Evolutionary conservation across 2,888 invertebrate genomes (phyloP).

Genomic region (Raillietiella orientalis): DNA sequence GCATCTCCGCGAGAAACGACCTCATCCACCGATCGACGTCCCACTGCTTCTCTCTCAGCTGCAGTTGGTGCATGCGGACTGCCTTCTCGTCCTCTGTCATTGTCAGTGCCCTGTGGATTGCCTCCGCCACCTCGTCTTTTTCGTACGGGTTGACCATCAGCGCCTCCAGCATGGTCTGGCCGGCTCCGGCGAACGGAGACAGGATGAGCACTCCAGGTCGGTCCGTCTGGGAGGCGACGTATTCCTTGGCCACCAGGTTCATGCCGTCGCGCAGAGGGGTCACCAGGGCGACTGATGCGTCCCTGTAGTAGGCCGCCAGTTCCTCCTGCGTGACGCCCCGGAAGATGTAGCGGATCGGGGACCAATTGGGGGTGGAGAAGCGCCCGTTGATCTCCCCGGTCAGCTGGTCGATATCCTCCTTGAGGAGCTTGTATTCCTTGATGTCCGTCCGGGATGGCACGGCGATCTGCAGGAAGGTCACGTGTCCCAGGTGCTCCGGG

Average conservation of each 20-base stretch:
- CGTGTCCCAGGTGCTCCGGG: conserved; percentile 1
- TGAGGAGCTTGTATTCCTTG: conserved; percentile 6
- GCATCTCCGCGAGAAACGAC: background rate
- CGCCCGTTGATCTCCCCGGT: conserved; percentile 6
- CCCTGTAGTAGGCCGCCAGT: conserved; percentile 14
- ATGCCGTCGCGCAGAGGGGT: conserved; percentile 16
- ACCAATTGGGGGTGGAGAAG: conserved; percentile 6
- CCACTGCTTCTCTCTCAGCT: conserved; percentile 12
- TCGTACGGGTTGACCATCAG: conserved; percentile 15
- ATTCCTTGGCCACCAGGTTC: conserved; percentile 17
- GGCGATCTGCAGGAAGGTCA: conserved; percentile 4
- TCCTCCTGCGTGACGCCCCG: conserved; percentile 10
- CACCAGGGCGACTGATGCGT: conserved; percentile 14
- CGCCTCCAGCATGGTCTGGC: conserved; percentile 14
- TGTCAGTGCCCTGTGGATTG: conserved; percentile 13
- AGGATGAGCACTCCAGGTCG: conserved; percentile 14
- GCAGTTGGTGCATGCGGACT: conserved; percentile 14
- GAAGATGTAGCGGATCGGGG: conserved; percentile 6
- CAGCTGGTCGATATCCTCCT: conserved; percentile 6
- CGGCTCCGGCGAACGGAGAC: conserved; percentile 15
- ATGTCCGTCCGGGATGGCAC: conserved; percentile 6
- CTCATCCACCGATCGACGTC: conserved; percentile 15
- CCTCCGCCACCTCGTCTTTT: conserved; percentile 13
- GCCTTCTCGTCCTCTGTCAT: conserved; percentile 15
- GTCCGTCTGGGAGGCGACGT: conserved; percentile 13